These are phyloP conservation scores for Capromys pilorides DNA, from an alignment of 2,797 vertebrate genomes.

Conservation along the genomic window DNA sequence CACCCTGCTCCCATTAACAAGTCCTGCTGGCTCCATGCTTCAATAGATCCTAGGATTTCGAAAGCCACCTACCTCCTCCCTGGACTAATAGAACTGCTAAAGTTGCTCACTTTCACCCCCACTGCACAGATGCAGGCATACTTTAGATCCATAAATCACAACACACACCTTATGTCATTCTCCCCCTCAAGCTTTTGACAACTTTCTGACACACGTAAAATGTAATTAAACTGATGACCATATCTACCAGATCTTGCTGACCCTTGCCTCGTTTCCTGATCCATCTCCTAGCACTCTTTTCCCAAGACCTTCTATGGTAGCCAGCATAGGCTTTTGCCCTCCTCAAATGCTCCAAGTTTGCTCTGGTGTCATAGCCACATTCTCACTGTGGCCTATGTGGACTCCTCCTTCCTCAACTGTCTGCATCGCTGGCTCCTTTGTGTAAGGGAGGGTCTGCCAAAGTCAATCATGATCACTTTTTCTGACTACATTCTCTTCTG, in stretches of 20 bases:
- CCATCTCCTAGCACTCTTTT: not conserved
- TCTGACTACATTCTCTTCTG: not conserved
- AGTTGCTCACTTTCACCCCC: not conserved
- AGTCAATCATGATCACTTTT: not conserved
- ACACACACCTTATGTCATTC: not conserved
- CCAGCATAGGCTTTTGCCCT: not conserved
- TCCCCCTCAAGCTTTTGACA: not conserved
- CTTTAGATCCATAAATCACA: not conserved
- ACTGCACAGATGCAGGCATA: not conserved
- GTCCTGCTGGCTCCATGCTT: not conserved
- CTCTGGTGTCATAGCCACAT: not conserved
- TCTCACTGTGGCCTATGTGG: not conserved
- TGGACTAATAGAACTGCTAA: not conserved
- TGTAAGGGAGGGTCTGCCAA: not conserved
- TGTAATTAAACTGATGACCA: not conserved
- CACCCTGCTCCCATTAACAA: not conserved
- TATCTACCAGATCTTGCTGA: not conserved
- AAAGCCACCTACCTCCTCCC: not conserved
- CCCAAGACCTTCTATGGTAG: not conserved
- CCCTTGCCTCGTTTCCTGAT: not conserved
- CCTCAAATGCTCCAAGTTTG: not conserved
- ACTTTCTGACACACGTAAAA: not conserved
- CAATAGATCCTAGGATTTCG: not conserved
- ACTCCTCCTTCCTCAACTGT: not conserved
- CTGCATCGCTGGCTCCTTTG: not conserved